Evolutionary conservation across 2,888 invertebrate species (phyloP), one percentile per base, ranked within the genome.

Genomic region (Pandemis cinnamomeana): DNA sequence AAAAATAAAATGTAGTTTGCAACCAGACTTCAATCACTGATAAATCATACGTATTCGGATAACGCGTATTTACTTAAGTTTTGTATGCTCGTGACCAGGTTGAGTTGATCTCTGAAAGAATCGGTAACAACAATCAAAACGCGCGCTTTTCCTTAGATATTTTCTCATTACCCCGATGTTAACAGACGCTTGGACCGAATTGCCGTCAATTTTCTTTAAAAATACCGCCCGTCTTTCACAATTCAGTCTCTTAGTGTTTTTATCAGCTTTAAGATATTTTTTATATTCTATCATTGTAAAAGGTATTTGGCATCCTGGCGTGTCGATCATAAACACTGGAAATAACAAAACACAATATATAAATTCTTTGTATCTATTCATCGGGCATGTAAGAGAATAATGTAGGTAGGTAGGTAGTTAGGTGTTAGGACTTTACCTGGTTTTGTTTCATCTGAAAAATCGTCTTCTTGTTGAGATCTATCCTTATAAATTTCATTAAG

Each of bases 261-360:
- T 81, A 41, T 58, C 68, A 51, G 78, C 79, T 71, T 73, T 78
- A 10, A 80, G 58, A 60, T 80, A 63, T 71, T 83, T 86, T 67
- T 76, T 76, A 71, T 89, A 92, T 44, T 85, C 72, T 7, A 90
- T 77, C 77, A 85, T 78, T 15, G 79, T 72, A 60, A 87, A 46
- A 1, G 92, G 93, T 75, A 93, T 92, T 83, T 87, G 83, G 77
- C 93, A 92, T 2, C 92, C 92, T 1, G 82, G 80, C 8, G 90
- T 91, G 61, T 88, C 77, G 63, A 93, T 77, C 82, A 89, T 81
- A 64, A 80, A 79, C 13, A 72, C 90, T 91, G 83, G 77, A 85
- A 88, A 74, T 13, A n/a, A 66, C 7, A 36, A 66, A 66, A 48
- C n/a, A 66, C 8, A 66, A 7, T 36, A 27, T 20, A 7, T 20